Conservation (phyloP, 2,797 vertebrate species). For the Erithacus rubecula region DNA sequence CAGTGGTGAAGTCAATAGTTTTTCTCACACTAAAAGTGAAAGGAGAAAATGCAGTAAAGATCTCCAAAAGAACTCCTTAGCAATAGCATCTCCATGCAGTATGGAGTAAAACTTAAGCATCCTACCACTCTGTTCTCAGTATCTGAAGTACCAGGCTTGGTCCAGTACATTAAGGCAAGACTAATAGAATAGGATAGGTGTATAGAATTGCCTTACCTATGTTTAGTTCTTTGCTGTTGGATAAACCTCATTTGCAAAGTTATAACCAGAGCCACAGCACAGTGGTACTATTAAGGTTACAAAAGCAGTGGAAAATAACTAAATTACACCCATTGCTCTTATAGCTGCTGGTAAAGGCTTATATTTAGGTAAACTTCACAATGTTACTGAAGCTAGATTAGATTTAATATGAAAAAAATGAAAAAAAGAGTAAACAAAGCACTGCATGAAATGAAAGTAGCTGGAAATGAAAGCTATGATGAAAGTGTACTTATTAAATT, state of each 20-base stretch:
- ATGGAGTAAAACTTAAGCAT: not conserved
- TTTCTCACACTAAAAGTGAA: not conserved
- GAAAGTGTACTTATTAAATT: not conserved
- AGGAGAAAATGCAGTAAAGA: not conserved
- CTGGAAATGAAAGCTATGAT: not conserved
- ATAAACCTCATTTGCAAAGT: not conserved
- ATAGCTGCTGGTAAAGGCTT: not conserved
- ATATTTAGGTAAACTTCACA: not conserved
- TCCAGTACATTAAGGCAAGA: not conserved
- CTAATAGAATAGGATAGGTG: too few species aligned
- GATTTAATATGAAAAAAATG: too few species aligned
- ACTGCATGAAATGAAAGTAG: not conserved
- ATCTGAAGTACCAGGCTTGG: not conserved
- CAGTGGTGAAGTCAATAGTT: not conserved
- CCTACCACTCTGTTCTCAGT: not conserved
- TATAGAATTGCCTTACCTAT: not conserved
- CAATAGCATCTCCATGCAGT: not conserved
- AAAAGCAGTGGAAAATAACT: not conserved
- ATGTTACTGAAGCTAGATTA: not conserved
- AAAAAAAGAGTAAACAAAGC: not conserved
- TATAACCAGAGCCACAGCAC: not conserved
- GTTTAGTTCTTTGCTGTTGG: not conserved
- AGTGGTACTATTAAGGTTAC: not conserved
- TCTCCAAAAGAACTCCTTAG: not conserved
- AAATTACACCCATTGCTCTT: not conserved